These are phyloP conservation scores for Erpornis zantholeuca DNA, from an alignment of 2,113 vertebrate genomes.

Conservation along the genomic window DNA sequence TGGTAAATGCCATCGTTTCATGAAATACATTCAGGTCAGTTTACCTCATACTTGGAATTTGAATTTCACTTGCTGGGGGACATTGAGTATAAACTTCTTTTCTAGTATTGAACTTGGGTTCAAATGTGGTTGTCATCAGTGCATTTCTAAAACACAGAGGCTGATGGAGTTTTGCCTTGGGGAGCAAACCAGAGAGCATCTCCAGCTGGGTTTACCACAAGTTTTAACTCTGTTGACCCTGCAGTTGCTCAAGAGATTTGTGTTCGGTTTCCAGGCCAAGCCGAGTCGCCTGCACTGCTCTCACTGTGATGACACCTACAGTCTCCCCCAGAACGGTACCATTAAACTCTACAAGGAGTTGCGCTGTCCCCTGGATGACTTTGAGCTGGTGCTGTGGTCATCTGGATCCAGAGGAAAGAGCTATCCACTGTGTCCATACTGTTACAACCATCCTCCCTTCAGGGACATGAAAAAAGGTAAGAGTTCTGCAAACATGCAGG, in stretches of 20 bases:
- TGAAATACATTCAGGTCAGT: constrained; percentile 98
- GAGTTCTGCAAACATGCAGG: neutral
- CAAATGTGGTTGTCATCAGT: neutral
- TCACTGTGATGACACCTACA: constrained; percentile 97
- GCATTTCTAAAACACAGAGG: neutral
- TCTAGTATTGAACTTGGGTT: neutral
- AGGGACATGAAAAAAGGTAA: constrained; percentile 98
- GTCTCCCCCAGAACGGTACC: constrained; percentile 92
- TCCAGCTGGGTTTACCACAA: neutral
- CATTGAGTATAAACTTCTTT: neutral
- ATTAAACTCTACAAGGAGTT: constrained; percentile 98
- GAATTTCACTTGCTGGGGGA: neutral
- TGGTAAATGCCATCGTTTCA: constrained; percentile 97
- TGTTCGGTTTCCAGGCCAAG: constrained; percentile 80
- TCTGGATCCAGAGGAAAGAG: constrained; percentile 93
- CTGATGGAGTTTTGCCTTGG: neutral
- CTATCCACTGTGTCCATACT: constrained; percentile 95
- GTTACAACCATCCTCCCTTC: constrained; percentile 94
- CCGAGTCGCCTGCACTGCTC: constrained; percentile 96
- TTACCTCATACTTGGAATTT: neutral
- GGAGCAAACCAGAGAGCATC: neutral
- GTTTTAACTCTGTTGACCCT: neutral
- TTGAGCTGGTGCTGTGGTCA: constrained; percentile 95
- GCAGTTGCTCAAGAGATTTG: neutral
- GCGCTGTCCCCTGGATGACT: constrained; percentile 93